Evolutionary conservation across 2,888 invertebrate genomes (phyloP).

Genomic region (Atrina japonica): DNA sequence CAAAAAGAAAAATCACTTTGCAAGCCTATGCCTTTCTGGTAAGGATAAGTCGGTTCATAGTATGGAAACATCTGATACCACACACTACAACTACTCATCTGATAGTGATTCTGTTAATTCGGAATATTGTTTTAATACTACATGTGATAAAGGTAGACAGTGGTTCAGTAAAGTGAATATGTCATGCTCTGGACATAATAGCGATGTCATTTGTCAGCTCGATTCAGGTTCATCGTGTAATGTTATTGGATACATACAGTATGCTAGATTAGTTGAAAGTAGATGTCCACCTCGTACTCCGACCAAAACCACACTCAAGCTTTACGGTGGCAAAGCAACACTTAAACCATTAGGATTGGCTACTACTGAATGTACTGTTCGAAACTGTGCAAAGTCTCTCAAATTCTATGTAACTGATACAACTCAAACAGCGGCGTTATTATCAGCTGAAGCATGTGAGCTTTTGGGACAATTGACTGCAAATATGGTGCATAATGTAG

Average conservation of each 20-base stretch:
- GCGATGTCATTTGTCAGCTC: conserved; percentile 5
- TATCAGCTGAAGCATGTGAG: conserved; percentile 21
- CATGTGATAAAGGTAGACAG: neutral
- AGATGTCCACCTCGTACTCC: neutral
- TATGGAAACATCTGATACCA: too few relatives aligned
- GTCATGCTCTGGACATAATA: neutral
- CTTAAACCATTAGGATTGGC: conserved; percentile 2
- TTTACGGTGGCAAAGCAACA: conserved; percentile 21
- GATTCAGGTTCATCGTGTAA: conserved; percentile 18
- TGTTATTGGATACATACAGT: conserved; percentile 5
- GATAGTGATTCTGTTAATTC: too few relatives aligned
- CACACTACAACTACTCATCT: too few relatives aligned
- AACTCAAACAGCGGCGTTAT: conserved; percentile 1
- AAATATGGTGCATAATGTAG: conserved; percentile 1
- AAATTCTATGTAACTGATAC: neutral
- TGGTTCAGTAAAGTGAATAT: conserved; percentile 17
- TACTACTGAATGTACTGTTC: neutral
- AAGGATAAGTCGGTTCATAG: too few relatives aligned
- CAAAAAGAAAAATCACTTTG: conserved; percentile 22
- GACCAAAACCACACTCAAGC: neutral
- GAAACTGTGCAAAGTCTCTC: too few relatives aligned
- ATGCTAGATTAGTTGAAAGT: neutral
- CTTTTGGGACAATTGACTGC: conserved; percentile 1
- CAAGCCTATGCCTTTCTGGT: neutral
- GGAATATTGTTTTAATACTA: neutral